Conservation (phyloP, 2,888 invertebrate genomes). For the Congeria kusceri region DNA sequence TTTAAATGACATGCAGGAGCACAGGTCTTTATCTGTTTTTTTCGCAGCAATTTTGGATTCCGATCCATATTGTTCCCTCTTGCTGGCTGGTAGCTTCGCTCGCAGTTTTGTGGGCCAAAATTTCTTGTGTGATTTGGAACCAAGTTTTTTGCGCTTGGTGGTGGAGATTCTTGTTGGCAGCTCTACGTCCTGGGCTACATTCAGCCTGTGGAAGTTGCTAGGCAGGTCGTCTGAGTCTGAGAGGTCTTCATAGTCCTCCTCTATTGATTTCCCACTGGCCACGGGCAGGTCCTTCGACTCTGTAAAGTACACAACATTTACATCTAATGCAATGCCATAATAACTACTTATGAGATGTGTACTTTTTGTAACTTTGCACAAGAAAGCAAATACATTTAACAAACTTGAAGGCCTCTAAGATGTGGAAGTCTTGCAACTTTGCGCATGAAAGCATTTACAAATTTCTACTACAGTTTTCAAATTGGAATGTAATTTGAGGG, state of each 20-base stretch:
- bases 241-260: constrained; percentile 59
- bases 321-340: too few relatives aligned
- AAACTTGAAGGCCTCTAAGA: too few relatives aligned
- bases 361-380: too few relatives aligned
- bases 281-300: constrained; percentile 44
- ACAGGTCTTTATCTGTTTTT: constrained; percentile 75
- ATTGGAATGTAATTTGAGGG: too few relatives aligned
- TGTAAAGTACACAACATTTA: constrained; percentile 32
- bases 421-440: too few relatives aligned
- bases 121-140: constrained; percentile 62
- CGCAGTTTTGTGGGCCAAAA: constrained; percentile 77
- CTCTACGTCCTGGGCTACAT: constrained; percentile 2
- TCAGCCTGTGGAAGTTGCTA: constrained; percentile 15
- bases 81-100: constrained; percentile 70
- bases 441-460: too few relatives aligned
- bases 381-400: too few relatives aligned
- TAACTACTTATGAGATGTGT: too few relatives aligned
- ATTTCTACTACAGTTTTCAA: too few relatives aligned
- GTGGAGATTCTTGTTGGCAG: constrained; percentile 17
- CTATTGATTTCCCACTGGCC: constrained; percentile 23
- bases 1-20: constrained; percentile 89
- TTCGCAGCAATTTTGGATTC: constrained; percentile 39
- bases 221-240: constrained; percentile 50
- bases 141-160: constrained; percentile 65
- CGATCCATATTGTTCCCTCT: constrained; percentile 50